Evolutionary conservation across 92 coral and sea anemone species (phyloP), one percentile per base, ranked within the genome.

Genomic region (Pocillopora meandrina): DNA sequence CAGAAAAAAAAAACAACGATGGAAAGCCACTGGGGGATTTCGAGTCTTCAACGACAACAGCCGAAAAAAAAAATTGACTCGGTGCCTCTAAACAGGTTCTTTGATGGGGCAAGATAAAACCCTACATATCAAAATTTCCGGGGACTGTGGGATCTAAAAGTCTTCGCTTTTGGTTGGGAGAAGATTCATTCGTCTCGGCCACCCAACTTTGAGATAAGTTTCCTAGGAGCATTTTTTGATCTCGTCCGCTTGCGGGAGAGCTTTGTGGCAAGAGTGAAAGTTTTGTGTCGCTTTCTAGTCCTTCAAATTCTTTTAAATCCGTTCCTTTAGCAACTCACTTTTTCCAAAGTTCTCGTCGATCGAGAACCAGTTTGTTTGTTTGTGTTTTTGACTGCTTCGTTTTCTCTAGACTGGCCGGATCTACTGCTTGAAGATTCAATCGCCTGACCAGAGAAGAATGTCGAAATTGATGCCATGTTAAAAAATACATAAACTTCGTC

Each of bases 141-240:
- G 74, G 47, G 6, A 83, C 31, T 1, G 80, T 74, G 19, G 86
- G 80, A 33, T 83, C 86, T 33, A 80, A 83, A 11, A 83, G 26
- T 26, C 84, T 34, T 56, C 86, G 67, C 16, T 47, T 49, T n/a
- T 10, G 26, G 17, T 17, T 47, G 14, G 58, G 55, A 20, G 80
- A 56, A 56, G 26, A 14, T 62, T 83, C 80, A 14, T 49, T 36
- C 10, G 19, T 47, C 0, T 26, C 56, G 8, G 78, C 64, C 2
- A 72, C 69, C 47, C 71, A 62, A 8, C 72, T 42, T 42, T 42
- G 52, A 42, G 52, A 42, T 42, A 42, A 42, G 52, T 7, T 42
- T 42, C 52, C 61, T 4, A 83, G 21, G 19, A 17, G 26, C 71
- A 59, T 71, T 82, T 72, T 82, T 17, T 34, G 72, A 47, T 10